A percentile compares a stretch with the other conserved stretches of the same genome.
These are phyloP conservation scores for Eleginops maclovinus DNA, from an alignment of 2,113 vertebrate species.

Conservation along the genomic window DNA sequence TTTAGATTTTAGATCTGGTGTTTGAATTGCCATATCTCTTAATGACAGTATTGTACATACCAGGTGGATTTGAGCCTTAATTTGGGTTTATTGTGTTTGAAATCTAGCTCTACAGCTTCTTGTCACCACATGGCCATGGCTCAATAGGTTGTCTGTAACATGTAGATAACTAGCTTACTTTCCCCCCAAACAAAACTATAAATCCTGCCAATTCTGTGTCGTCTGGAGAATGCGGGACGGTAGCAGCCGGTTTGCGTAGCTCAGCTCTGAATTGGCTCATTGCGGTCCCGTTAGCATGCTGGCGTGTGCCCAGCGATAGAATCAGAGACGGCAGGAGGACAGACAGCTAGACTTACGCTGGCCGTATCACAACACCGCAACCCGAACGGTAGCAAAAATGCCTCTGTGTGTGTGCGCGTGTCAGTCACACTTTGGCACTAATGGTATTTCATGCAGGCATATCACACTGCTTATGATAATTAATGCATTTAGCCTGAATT, in stretches of 20 bases:
- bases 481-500: not conserved
- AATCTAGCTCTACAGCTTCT: constrained; percentile 25
- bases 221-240: constrained; percentile 43
- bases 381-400: not conserved
- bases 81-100: constrained; percentile 39
- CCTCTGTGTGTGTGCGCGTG: not conserved
- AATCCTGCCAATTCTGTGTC: constrained; percentile 51
- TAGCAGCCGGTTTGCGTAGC: constrained; percentile 53
- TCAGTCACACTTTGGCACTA: not conserved
- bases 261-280: constrained; percentile 40
- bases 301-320: constrained; percentile 42
- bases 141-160: constrained; percentile 40
- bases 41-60: constrained; percentile 15
- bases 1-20: constrained; percentile 7
- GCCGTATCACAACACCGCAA: constrained; percentile 8
- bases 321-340: constrained; percentile 29
- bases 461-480: constrained; percentile 1
- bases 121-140: constrained; percentile 36
- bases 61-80: constrained; percentile 39
- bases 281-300: constrained; percentile 39
- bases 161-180: constrained; percentile 36
- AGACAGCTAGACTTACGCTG: constrained; percentile 16
- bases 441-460: not conserved
- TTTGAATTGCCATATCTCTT: too few species aligned
- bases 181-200: not conserved